phyloP scores from a whole-genome alignment of 2,888 invertebrate species.

The Eilema griseolum region DNA sequence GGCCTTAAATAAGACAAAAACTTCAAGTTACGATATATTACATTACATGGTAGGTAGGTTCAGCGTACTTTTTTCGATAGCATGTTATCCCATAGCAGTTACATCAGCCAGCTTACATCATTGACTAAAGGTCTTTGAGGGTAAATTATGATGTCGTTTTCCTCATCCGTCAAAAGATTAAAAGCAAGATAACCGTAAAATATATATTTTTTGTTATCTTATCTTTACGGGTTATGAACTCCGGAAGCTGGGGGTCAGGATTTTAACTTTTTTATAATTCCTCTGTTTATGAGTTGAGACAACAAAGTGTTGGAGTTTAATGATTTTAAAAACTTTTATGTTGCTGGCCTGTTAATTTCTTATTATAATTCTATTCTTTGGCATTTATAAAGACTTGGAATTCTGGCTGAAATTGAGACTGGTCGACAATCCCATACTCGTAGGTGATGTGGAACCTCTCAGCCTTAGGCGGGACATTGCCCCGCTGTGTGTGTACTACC shows the following conservation, averaged over 20 bases:
- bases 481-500: no score
- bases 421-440: no score
- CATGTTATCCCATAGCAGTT: neutral
- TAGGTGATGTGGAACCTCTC: no score
- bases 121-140: neutral
- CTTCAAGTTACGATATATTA: no score
- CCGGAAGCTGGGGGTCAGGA: neutral
- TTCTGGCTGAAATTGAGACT: no score
- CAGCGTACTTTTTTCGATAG: neutral
- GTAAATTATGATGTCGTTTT: neutral
- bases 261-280: neutral
- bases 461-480: no score
- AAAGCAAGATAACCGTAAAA: slow-evolving; percentile 13
- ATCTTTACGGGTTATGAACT: slow-evolving; percentile 26
- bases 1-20: no score
- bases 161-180: slow-evolving; percentile 12
- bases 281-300: neutral
- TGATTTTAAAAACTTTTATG: neutral
- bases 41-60: no score
- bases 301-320: neutral
- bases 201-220: slow-evolving; percentile 20
- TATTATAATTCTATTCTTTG: neutral
- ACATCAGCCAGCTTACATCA: neutral
- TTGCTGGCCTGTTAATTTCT: neutral
- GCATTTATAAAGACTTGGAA: no score